Evolutionary conservation across 2,888 invertebrate genomes (phyloP).

Genomic region (Melinaea menophilus): DNA sequence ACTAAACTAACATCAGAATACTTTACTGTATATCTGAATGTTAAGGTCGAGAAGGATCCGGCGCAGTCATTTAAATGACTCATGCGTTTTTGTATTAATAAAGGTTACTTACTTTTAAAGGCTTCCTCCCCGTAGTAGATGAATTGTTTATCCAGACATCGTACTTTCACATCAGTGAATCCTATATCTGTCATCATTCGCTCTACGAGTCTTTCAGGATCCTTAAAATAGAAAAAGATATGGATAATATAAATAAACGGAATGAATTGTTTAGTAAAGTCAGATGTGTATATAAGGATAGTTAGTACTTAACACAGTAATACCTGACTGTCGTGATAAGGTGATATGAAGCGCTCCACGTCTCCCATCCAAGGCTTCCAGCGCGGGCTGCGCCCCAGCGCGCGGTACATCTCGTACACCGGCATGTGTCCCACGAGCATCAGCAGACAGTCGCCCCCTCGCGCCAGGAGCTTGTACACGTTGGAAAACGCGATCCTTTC

Average conservation of each 20-base stretch:
- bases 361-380: slow-evolving; percentile 83
- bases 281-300: too few relatives aligned
- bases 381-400: slow-evolving; percentile 67
- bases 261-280: too few relatives aligned
- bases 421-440: slow-evolving; percentile 83
- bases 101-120: slow-evolving; percentile 75
- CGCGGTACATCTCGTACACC: slow-evolving; percentile 82
- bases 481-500: slow-evolving; percentile 76
- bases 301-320: background rate
- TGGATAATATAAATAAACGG: background rate
- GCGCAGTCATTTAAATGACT: too few relatives aligned
- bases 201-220: slow-evolving; percentile 78
- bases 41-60: too few relatives aligned
- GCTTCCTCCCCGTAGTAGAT: slow-evolving; percentile 76
- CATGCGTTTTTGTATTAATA: too few relatives aligned
- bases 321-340: slow-evolving; percentile 79
- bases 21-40: too few relatives aligned
- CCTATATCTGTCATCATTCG: slow-evolving; percentile 78
- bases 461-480: slow-evolving; percentile 80
- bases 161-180: slow-evolving; percentile 79
- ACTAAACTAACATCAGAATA: too few relatives aligned
- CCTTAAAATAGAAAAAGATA: slow-evolving; percentile 38
- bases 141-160: slow-evolving; percentile 77
- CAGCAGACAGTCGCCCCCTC: slow-evolving; percentile 83
- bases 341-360: slow-evolving; percentile 81